These are phyloP conservation scores for Aphelinus certus DNA, from an alignment of 1,140 invertebrate genomes.

Conservation along the genomic window DNA sequence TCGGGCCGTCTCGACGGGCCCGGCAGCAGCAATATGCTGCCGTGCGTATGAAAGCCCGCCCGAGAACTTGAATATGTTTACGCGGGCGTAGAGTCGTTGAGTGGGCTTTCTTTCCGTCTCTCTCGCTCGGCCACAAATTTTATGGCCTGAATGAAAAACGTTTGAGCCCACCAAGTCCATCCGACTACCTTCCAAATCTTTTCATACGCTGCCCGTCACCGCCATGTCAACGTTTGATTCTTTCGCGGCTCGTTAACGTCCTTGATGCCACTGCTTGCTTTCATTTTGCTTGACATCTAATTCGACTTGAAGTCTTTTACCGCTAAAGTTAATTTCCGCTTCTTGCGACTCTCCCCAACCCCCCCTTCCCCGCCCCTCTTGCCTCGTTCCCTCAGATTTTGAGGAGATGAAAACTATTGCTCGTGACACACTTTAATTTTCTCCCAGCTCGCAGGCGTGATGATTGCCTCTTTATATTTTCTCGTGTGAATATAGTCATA, in stretches of 20 bases:
- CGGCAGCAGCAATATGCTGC: conserved; percentile 17
- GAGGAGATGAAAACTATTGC: no score
- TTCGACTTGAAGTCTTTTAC: conserved; percentile 19
- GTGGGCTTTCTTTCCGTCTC: neutral
- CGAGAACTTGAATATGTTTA: conserved; percentile 28
- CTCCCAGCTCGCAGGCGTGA: no score
- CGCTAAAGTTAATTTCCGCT: conserved; percentile 13
- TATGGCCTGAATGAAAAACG: conserved; percentile 21
- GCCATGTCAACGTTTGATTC: conserved; percentile 33
- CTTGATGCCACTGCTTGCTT: conserved; percentile 1
- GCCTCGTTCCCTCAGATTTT: no score
- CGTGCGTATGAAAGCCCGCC: neutral
- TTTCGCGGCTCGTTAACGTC: conserved; percentile 21
- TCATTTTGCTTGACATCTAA: conserved; percentile 26
- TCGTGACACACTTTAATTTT: no score
- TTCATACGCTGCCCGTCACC: conserved; percentile 2
- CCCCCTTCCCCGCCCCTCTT: neutral
- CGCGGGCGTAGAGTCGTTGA: neutral
- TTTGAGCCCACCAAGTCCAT: conserved; percentile 23
- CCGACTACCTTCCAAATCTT: conserved; percentile 1
- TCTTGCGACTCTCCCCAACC: neutral
- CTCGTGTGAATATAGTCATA: no score
- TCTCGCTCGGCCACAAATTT: neutral
- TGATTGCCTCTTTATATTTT: no score
- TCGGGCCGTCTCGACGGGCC: no score